Evolutionary conservation across 2,888 invertebrate species (phyloP).

Genomic region (Exocentrus adspersus): DNA sequence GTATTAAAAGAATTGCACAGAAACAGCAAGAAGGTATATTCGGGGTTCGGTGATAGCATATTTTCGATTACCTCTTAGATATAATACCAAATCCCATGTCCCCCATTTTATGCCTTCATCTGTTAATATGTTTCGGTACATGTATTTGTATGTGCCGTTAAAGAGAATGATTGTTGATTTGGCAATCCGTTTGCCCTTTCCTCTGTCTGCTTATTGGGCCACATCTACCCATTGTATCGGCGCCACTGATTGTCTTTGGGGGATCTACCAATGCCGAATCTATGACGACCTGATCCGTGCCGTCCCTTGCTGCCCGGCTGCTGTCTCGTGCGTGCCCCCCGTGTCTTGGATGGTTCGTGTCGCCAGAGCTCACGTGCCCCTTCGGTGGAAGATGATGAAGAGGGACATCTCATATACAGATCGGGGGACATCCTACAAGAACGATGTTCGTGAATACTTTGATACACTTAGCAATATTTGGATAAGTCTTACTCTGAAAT

Average conservation of each 20-base stretch:
- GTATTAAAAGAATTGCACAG: constrained; percentile 45
- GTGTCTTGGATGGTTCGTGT: constrained; percentile 30
- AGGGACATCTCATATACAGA: constrained; percentile 99
- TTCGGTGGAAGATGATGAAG: constrained; percentile 98
- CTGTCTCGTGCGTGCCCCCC: constrained; percentile 60
- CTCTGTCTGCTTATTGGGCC: constrained; percentile 74
- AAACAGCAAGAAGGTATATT: constrained; percentile 55
- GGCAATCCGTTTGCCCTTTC: constrained; percentile 74
- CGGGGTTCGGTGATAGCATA: constrained; percentile 41
- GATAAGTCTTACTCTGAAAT: constrained; percentile 57
- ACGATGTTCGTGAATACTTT: constrained; percentile 95
- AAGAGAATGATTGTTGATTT: constrained; percentile 67
- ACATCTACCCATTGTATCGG: constrained; percentile 48
- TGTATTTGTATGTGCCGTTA: constrained; percentile 56
- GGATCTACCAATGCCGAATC: constrained; percentile 21
- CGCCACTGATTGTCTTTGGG: constrained; percentile 66
- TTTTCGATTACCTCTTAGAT: constrained; percentile 18
- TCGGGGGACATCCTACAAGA: constrained; percentile 98
- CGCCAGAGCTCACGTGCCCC: constrained; percentile 86
- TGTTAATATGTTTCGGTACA: constrained; percentile 58
- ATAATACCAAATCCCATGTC: constrained; percentile 45
- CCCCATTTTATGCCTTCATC: constrained; percentile 58
- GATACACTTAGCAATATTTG: constrained; percentile 57
- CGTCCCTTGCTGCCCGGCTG: constrained; percentile 18
- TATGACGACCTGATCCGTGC: constrained; percentile 23